Conservation (phyloP, 2,113 vertebrate genomes). For the Chrysochloris asiatica region DNA sequence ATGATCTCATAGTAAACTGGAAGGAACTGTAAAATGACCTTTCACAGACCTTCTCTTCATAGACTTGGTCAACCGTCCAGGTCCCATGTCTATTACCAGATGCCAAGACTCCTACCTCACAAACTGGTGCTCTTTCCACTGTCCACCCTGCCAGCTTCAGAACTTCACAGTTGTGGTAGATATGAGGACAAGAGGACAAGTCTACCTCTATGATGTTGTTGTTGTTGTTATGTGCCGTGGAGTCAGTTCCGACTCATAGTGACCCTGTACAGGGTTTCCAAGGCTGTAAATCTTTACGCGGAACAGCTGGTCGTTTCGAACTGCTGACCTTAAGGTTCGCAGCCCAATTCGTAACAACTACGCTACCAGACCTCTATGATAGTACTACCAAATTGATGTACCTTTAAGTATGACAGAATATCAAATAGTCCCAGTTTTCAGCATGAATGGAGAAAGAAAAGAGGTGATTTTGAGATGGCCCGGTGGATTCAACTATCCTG, state of each 20-base stretch:
- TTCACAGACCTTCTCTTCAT: neutral
- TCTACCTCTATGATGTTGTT: too few species aligned
- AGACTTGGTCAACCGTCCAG: neutral
- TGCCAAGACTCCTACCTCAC: neutral
- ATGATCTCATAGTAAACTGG: neutral
- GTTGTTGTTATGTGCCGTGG: too few species aligned
- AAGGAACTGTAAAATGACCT: neutral
- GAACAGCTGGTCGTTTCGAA: too few species aligned
- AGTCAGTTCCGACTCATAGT: too few species aligned
- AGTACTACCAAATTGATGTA: too few species aligned
- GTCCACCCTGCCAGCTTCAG: accelerated
- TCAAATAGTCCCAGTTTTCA: neutral
- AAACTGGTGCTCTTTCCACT: neutral
- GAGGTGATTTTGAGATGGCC: neutral
- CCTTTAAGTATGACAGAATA: neutral
- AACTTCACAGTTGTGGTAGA: too few species aligned
- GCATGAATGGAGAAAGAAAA: conserved; percentile 13
- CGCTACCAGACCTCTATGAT: too few species aligned
- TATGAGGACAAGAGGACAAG: too few species aligned
- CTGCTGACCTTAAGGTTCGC: too few species aligned
- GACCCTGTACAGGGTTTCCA: too few species aligned
- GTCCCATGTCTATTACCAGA: neutral
- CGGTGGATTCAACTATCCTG: neutral
- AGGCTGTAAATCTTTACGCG: too few species aligned
- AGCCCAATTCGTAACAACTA: too few species aligned